Evolutionary conservation across 1,140 invertebrate species (phyloP), one percentile per base, ranked within the genome.

Genomic region (Panagrolaimus sp.): DNA sequence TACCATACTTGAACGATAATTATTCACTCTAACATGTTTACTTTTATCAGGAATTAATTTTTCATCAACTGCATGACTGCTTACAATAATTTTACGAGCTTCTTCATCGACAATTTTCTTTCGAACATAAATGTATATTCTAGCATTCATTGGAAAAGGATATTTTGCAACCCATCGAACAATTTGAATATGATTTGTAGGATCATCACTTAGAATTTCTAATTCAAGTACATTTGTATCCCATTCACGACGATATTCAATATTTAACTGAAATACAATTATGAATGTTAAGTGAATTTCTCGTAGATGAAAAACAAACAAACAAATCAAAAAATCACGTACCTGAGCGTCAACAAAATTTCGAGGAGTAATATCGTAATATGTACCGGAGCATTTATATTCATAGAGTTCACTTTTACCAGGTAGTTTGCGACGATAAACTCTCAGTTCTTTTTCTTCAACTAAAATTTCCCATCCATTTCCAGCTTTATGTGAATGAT

Each of bases 151-250:
- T 43, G 74, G 74, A 65, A 71, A 76, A 0, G 74, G 74, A 46
- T 69, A 76, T 46, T 71, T 71, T 14, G 74, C 69, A 24, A 76
- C 69, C 74, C 74, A 76, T 46, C 72, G 70, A 26, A 76, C 68
- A 63, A 71, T 58, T 28, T 24, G 24, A 28, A 44, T 63, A 47
- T 69, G 67, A 14, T 71, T 47, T 68, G 71, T 69, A 15, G 67
- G 21, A 62, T 71, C 67, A 43, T 74, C 65, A 32, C 63, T 38
- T 0, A 76, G 32, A 8, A 74, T 43, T 43, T 74, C 74, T n/a
- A 76, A 64, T 9, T 63, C 67, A 6, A 71, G 32, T 43, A 76
- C 66, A 55, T 76, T 76, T 17, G 62, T 48, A 44, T 76, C 74
- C 74, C 74, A 76, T 28, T 71, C 52, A 43, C 45, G 47, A n/a